These are phyloP conservation scores for Odontophorus gujanensis DNA, from an alignment of 2,113 vertebrate species.

Conservation along the genomic window DNA sequence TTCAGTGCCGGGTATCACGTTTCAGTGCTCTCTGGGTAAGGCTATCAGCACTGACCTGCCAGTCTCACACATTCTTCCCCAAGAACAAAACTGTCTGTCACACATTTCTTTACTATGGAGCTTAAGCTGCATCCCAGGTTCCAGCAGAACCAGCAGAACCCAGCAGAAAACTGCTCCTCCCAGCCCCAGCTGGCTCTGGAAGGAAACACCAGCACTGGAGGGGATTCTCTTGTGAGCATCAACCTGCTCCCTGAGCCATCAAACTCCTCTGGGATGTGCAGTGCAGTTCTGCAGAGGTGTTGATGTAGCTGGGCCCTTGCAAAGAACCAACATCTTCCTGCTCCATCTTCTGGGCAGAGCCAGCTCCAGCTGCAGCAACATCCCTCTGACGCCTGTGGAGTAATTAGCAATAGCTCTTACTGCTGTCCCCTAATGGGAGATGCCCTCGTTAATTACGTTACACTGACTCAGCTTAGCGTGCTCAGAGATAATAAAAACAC, in stretches of 20 bases:
- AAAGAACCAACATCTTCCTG: neutral
- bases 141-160: neutral
- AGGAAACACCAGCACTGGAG: neutral
- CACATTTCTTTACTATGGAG: accelerated
- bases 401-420: conserved; percentile 26
- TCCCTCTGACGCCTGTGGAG: neutral
- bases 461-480: neutral
- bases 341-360: accelerated
- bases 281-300: neutral
- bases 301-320: neutral
- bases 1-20: neutral
- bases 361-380: neutral
- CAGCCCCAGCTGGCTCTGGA: accelerated
- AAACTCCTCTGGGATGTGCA: too few relatives aligned
- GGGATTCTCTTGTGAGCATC: neutral
- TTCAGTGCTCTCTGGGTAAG: neutral
- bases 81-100: neutral
- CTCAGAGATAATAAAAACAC: conserved; percentile 5
- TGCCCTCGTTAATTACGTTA: conserved; percentile 26
- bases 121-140: neutral
- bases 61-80: neutral
- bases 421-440: neutral
- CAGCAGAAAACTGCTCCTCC: neutral
- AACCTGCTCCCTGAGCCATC: neutral
- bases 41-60: neutral